phyloP scores from a whole-genome alignment of 64 coral and sea anemone genomes.

The Catalaphyllia jardinei region DNA sequence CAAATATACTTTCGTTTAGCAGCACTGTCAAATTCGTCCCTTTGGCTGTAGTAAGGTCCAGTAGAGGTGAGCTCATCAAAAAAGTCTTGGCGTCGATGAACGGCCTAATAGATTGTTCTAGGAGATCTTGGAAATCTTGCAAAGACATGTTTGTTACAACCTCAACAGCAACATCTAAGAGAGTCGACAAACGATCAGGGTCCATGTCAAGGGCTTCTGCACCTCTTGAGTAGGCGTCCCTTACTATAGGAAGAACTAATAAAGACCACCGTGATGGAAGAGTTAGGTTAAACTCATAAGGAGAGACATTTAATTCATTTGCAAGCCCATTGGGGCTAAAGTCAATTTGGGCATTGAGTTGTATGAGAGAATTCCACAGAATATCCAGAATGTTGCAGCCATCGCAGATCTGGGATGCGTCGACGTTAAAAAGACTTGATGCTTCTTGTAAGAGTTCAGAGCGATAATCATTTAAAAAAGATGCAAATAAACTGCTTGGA shows the following conservation, averaged over 20 bases:
- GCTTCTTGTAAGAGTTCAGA: background rate
- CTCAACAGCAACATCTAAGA: constrained; percentile 14
- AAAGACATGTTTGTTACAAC: constrained; percentile 55
- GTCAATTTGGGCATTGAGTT: background rate
- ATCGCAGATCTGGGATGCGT: constrained; percentile 32
- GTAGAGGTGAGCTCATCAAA: constrained; percentile 20
- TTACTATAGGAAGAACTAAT: constrained; percentile 33
- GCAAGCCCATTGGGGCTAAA: constrained; percentile 26
- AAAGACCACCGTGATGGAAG: constrained; percentile 52
- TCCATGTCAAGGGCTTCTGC: constrained; percentile 10
- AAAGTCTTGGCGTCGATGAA: constrained; percentile 28
- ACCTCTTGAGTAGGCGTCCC: constrained; percentile 14
- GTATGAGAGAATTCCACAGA: constrained; percentile 33
- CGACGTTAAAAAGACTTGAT: constrained; percentile 37
- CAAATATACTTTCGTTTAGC: constrained; percentile 39
- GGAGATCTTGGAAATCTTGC: constrained; percentile 5
- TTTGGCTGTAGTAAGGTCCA: constrained; percentile 1
- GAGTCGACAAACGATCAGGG: constrained; percentile 40
- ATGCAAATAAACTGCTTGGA: background rate
- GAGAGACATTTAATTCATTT: constrained; percentile 17
- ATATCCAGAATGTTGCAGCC: constrained; percentile 38
- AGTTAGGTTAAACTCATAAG: constrained; percentile 43
- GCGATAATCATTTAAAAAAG: constrained; percentile 13
- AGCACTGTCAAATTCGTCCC: constrained; percentile 27
- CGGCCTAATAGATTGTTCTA: constrained; percentile 25